Evolutionary conservation across 2,797 vertebrate genomes (phyloP).

Genomic region (Macrochelys suwanniensis): DNA sequence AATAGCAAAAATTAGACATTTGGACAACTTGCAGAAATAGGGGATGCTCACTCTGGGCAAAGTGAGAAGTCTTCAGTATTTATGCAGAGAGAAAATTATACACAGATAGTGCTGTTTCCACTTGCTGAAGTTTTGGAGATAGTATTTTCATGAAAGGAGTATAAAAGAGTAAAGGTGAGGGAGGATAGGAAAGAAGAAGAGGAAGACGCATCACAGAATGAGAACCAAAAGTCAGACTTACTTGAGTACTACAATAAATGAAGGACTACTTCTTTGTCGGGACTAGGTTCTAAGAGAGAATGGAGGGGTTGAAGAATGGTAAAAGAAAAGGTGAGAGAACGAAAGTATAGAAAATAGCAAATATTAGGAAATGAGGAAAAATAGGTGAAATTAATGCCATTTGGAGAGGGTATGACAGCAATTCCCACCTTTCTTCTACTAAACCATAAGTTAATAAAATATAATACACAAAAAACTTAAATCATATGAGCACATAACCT

Average conservation of each 20-base stretch:
- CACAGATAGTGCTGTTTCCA: slow-evolving; percentile 66
- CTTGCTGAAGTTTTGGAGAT: slow-evolving; percentile 68
- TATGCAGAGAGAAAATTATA: slow-evolving; percentile 72
- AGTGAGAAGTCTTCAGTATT: slow-evolving; percentile 51
- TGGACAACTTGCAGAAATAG: slow-evolving; percentile 47
- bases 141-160: slow-evolving; percentile 68
- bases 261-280: slow-evolving; percentile 70
- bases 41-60: slow-evolving; percentile 50
- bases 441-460: slow-evolving; percentile 67
- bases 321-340: slow-evolving; percentile 67
- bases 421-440: slow-evolving; percentile 39
- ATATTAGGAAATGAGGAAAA: slow-evolving; percentile 71
- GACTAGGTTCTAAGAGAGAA: slow-evolving; percentile 48
- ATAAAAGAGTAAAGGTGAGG: slow-evolving; percentile 67
- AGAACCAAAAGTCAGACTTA: slow-evolving; percentile 73
- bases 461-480: slow-evolving; percentile 19
- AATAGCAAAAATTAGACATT: slow-evolving; percentile 46
- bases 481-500: neutral
- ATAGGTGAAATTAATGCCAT: slow-evolving; percentile 69
- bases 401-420: slow-evolving; percentile 7
- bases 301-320: slow-evolving; percentile 64
- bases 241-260: slow-evolving; percentile 70
- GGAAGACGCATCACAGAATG: slow-evolving; percentile 56
- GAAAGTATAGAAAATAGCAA: slow-evolving; percentile 63
- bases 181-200: slow-evolving; percentile 49